Percentiles rank a stretch among this genome's conserved stretches.
These are phyloP conservation scores for Temnothorax ravouxi DNA, from an alignment of 2,888 invertebrate species.

Conservation along the genomic window DNA sequence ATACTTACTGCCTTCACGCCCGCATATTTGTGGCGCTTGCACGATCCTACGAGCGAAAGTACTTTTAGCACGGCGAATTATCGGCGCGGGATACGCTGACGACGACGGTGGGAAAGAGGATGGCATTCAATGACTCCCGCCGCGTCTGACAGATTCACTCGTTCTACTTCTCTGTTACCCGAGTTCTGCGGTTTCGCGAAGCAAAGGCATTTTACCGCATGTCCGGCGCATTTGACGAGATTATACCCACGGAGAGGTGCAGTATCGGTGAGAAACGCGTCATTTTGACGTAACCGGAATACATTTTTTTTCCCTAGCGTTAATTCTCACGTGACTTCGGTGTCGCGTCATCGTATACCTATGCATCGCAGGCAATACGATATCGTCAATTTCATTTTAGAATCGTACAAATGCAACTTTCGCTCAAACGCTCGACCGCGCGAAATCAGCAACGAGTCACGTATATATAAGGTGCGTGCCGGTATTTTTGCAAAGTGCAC, in stretches of 20 bases:
- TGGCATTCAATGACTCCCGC: constrained; percentile 40
- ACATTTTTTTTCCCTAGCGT: constrained; percentile 40
- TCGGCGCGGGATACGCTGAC: constrained; percentile 22
- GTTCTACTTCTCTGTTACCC: constrained; percentile 32
- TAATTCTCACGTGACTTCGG: background rate
- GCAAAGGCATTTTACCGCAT: constrained; percentile 60
- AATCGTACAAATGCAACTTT: constrained; percentile 15
- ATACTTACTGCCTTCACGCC: constrained; percentile 60
- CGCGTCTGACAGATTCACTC: constrained; percentile 53
- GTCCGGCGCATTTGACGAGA: constrained; percentile 74
- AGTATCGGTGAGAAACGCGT: constrained; percentile 67
- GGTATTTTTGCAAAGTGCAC: background rate
- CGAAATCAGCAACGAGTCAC: constrained; percentile 5
- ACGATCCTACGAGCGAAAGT: constrained; percentile 64
- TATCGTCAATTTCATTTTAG: constrained; percentile 29
- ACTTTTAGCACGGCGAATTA: constrained; percentile 55
- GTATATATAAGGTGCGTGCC: background rate
- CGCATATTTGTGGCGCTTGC: constrained; percentile 62
- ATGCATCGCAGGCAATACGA: background rate
- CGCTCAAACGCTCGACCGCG: background rate
- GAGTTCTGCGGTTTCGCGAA: constrained; percentile 70
- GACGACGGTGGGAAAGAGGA: constrained; percentile 32
- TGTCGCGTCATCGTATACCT: background rate
- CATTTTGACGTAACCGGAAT: constrained; percentile 68
- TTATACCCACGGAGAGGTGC: constrained; percentile 67